Evolutionary conservation across 2,888 invertebrate genomes (phyloP), one percentile per base, ranked within the genome.

Genomic region (Holacanthella duospinosa): DNA sequence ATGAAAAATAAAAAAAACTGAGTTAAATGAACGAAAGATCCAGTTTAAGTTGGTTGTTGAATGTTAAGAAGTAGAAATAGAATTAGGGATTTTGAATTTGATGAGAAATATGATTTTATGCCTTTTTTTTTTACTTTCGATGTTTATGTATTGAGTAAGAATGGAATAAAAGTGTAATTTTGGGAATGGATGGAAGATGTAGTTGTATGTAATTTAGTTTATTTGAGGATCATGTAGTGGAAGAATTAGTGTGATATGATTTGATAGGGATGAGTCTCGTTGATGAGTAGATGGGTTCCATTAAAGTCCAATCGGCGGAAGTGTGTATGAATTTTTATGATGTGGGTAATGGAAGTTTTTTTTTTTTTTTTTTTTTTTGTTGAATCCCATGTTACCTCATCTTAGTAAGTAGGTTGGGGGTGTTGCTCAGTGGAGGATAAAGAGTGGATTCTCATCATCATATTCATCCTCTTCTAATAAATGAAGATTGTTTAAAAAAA

Each of bases 401-500:
- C 48, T 48, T n/a, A 16, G 6, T 12, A 36, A 36, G 36, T 36
- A 36, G 36, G 36, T 36, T 36, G 6, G 36, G 36, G 36, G 36
- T 6, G 36, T 36, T 36, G 36, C 36, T 36, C 36, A 36, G 36
- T 16, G 16, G 36, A 36, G 36, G 36, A 36, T 36, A 16, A 36
- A 36, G 9, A 36, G 36, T 6, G 16, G 36, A 36, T 16, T 36
- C 36, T 36, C 36, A 36, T 36, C 36, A 36, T 36, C 36, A 36
- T 36, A 36, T 16, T 16, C 36, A 36, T 21, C 48, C 48, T 48
- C 48, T 48, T 48, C 60, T 57, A 57, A 60, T 62, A 65, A 64
- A 67, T 67, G 66, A 59, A 65, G 59, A 59, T 58, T 58, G 59
- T 59, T 48, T 57, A 24, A 57, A 28, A 44, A 61, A 55, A 59